Conservation (phyloP, 2,797 vertebrate species). For the Phoeniculus purpureus region DNA sequence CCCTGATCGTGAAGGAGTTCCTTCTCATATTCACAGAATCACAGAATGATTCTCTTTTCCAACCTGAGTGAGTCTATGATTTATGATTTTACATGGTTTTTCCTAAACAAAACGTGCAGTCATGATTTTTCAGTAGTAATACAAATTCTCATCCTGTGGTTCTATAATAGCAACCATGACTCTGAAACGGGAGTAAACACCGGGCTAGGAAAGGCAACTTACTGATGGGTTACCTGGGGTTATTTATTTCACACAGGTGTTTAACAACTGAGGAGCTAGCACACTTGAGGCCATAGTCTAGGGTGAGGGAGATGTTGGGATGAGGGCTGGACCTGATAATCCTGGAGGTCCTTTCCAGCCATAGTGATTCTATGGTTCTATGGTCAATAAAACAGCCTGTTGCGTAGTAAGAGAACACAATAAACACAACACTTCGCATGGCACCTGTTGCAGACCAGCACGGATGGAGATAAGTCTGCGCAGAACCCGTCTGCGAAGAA, state of each 20-base stretch:
- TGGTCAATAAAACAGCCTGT: background rate
- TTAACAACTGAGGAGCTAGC: no score
- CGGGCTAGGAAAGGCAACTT: background rate
- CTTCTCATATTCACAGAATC: no score
- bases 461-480: background rate
- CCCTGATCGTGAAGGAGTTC: no score
- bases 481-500: fast-evolving
- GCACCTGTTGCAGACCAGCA: background rate
- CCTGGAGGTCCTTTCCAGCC: no score
- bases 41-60: no score
- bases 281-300: no score
- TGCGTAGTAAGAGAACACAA: background rate
- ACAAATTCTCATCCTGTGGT: background rate
- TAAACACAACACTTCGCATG: background rate
- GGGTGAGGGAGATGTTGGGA: no score
- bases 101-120: background rate
- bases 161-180: background rate
- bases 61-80: no score
- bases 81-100: background rate
- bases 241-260: background rate
- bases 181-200: background rate
- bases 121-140: background rate
- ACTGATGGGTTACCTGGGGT: background rate
- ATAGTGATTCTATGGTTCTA: no score
- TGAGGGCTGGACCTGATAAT: no score